Percentiles rank a stretch among this genome's conserved stretches.
Conservation (phyloP, 2,888 invertebrate species). For the Drosophila rubida region DNA sequence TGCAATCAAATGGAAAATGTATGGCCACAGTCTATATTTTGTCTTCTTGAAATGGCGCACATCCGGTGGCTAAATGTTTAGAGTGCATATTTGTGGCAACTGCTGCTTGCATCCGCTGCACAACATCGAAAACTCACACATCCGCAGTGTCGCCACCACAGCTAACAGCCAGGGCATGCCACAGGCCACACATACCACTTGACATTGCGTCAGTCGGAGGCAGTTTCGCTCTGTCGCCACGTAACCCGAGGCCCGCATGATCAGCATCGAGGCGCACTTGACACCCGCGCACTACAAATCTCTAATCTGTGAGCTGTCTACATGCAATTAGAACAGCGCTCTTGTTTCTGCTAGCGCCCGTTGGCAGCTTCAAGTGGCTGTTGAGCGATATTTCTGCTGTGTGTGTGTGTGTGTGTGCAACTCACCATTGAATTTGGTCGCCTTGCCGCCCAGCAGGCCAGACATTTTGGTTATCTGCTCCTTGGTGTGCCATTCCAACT, state of each 20-base stretch:
- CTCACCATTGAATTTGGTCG: conserved; percentile 95
- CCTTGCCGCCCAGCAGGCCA: conserved; percentile 90
- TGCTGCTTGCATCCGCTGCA: conserved; percentile 58
- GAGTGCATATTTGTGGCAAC: conserved; percentile 56
- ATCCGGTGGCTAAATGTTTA: conserved; percentile 64
- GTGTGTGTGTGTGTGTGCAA: too few species aligned
- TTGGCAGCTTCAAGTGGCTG: conserved; percentile 68
- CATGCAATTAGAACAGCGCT: conserved; percentile 37
- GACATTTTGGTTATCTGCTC: conserved; percentile 91
- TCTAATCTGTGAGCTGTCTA: conserved; percentile 34
- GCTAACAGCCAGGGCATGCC: neutral
- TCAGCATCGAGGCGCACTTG: conserved; percentile 52
- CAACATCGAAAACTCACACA: conserved; percentile 61
- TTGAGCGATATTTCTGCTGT: conserved; percentile 48
- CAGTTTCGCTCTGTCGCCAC: conserved; percentile 11
- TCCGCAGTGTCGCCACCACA: conserved; percentile 66
- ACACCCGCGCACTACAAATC: conserved; percentile 53
- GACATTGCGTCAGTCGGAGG: conserved; percentile 13
- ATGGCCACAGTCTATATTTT: conserved; percentile 19
- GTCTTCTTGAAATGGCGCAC: conserved; percentile 43
- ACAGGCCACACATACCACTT: conserved; percentile 58
- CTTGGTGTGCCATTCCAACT: conserved; percentile 90
- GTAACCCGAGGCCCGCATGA: conserved; percentile 65
- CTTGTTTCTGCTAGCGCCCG: conserved; percentile 8
- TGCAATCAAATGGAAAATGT: conserved; percentile 12